Conservation (phyloP, 2,888 invertebrate species). For the Microctonus brassicae region DNA sequence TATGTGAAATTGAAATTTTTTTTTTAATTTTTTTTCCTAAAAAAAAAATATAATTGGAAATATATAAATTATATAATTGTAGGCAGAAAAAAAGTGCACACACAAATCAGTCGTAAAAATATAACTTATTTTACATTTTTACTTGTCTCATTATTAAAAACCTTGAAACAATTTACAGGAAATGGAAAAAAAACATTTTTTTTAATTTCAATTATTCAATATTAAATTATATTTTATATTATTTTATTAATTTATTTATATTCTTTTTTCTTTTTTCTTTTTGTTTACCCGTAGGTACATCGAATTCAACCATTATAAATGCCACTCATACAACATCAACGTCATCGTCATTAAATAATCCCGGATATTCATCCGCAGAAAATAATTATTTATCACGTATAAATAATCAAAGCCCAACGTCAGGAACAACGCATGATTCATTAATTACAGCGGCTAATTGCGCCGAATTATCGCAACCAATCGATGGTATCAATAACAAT, state of each 20-base stretch:
- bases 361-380: slow-evolving; percentile 30
- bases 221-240: not conserved
- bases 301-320: slow-evolving; percentile 50
- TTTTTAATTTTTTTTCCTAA: too few species aligned
- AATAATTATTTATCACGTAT: not conserved
- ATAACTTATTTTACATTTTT: slow-evolving; percentile 65
- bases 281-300: slow-evolving; percentile 34
- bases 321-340: slow-evolving; percentile 46
- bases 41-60: too few species aligned
- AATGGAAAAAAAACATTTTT: not conserved
- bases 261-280: slow-evolving; percentile 10
- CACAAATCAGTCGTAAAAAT: too few species aligned
- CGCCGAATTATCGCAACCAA: slow-evolving; percentile 18
- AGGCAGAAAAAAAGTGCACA: too few species aligned
- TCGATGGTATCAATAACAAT: not conserved
- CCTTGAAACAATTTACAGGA: not conserved
- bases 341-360: slow-evolving; percentile 32
- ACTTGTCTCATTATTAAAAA: slow-evolving; percentile 51
- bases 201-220: not conserved
- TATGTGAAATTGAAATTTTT: too few species aligned
- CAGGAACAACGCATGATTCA: not conserved
- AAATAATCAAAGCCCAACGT: slow-evolving; percentile 29
- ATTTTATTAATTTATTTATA: slow-evolving; percentile 1
- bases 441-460: not conserved
- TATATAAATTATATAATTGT: too few species aligned